Evolutionary conservation across 1,140 invertebrate species (phyloP).

Genomic region (Patella vulgata): DNA sequence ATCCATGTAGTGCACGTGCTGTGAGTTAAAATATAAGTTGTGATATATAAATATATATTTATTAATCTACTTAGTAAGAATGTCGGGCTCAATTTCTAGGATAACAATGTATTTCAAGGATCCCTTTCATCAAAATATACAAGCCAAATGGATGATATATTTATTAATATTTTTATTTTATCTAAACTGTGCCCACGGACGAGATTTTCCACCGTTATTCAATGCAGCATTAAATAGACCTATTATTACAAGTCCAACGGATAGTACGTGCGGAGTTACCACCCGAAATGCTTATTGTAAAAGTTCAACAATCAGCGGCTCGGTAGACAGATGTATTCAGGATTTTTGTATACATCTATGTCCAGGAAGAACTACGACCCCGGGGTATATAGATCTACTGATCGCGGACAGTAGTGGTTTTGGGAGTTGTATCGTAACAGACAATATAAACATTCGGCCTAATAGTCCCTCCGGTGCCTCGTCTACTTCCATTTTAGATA

Average conservation of each 20-base stretch:
- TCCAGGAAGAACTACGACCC: constrained; percentile 36
- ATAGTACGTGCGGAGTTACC: constrained; percentile 57
- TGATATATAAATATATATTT: too few relatives aligned
- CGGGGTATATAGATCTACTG: constrained; percentile 27
- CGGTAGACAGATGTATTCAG: constrained; percentile 45
- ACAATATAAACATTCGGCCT: constrained; percentile 54
- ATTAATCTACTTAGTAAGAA: too few relatives aligned
- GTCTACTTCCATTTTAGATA: constrained; percentile 37
- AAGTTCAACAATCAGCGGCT: constrained; percentile 46
- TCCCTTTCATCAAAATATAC: too few relatives aligned
- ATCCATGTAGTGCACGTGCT: too few relatives aligned
- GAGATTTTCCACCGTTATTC: constrained; percentile 50
- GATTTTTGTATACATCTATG: constrained; percentile 59
- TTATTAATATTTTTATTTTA: too few relatives aligned
- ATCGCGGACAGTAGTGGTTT: constrained; percentile 37
- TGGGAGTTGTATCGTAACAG: constrained; percentile 47
- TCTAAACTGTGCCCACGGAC: too few relatives aligned
- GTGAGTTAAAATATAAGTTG: too few relatives aligned
- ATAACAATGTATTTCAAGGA: too few relatives aligned
- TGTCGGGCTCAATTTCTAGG: too few relatives aligned
- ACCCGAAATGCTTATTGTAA: constrained; percentile 55
- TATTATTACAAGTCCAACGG: constrained; percentile 46
- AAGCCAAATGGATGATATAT: too few relatives aligned
- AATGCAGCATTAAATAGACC: constrained; percentile 50
- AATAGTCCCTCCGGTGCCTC: constrained; percentile 30